Evolutionary conservation across 2,113 vertebrate genomes (phyloP).

Genomic region (Solea solea): DNA sequence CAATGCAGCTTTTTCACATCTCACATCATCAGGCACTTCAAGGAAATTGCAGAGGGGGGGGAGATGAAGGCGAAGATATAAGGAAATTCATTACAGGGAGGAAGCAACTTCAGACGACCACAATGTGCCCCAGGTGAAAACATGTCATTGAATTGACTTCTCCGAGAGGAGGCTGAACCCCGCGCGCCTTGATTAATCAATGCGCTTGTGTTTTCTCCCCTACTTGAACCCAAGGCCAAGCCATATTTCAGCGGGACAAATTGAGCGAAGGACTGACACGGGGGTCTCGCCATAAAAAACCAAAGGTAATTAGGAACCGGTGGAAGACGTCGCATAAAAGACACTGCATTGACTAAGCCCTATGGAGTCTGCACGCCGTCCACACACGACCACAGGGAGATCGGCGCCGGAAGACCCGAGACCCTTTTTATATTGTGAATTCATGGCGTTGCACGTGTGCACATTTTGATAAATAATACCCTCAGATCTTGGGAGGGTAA

Average conservation of each 20-base stretch:
- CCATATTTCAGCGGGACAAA: slow-evolving; percentile 80
- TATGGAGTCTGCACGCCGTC: slow-evolving; percentile 29
- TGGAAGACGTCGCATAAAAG: slow-evolving; percentile 69
- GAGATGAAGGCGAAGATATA: slow-evolving; percentile 25
- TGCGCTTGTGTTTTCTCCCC: slow-evolving; percentile 73
- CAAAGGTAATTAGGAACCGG: slow-evolving; percentile 79
- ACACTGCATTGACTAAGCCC: slow-evolving; percentile 60
- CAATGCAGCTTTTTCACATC: slow-evolving; percentile 2
- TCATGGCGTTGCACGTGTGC: slow-evolving; percentile 52
- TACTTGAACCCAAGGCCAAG: slow-evolving; percentile 79
- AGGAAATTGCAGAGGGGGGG: slow-evolving; percentile 12
- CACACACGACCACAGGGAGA: slow-evolving; percentile 33
- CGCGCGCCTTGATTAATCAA: slow-evolving; percentile 79
- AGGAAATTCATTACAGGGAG: slow-evolving; percentile 59
- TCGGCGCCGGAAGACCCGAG: slow-evolving; percentile 19
- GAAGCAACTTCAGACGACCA: slow-evolving; percentile 63
- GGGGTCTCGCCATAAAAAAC: slow-evolving; percentile 76
- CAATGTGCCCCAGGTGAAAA: slow-evolving; percentile 74
- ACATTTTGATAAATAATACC: slow-evolving; percentile 72
- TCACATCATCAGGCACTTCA: slow-evolving; percentile 4
- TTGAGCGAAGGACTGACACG: slow-evolving; percentile 71
- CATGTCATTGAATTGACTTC: slow-evolving; percentile 78
- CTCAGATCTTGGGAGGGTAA: slow-evolving; percentile 53
- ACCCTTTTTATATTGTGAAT: slow-evolving; percentile 53
- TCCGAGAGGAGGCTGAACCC: slow-evolving; percentile 65